Base-by-base conservation (phyloP, 2,113 vertebrate species). In the Gallinago media region DNA sequence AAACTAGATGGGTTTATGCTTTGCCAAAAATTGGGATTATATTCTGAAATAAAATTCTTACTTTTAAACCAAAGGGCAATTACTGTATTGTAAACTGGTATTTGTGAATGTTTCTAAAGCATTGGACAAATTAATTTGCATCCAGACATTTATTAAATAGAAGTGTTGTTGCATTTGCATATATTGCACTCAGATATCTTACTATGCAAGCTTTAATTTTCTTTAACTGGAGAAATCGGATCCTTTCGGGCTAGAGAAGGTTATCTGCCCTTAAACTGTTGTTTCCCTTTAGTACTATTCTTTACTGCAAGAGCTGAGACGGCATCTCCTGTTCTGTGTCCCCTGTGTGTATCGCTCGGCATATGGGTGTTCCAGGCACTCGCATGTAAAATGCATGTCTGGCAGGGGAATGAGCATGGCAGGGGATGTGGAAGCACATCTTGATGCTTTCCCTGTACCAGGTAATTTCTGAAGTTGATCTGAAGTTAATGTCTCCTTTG, bases 301-400 rank as follows among this genome's bases (percentile, higher is more conserved):
- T 47, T 70, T 66, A 29, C 21, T 66, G 50, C n/a, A 52, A n/a
- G 82, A 62, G 55, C 29, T 63, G 47, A 91, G 80, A 44, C 9
- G 25, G n/a, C 13, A 3, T 67, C 7, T 86, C 46, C 76, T 15
- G 2, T 31, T 50, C 19, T 40, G 11, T 61, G 56, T 59, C 75
- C 85, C 7, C 6, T 52, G 36, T 31, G 23, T 38, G 4, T 47
- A 32, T 67, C 77, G 38, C 32, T 26, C 46, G 11, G 58, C 38
- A 42, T 20, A 31, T 81, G 36, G 36, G 25, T 12, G 7, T 84
- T 89, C 27, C 62, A 62, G 58, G 38, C 18, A 26, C 26, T 71
- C 59, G 11, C 16, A 4, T 12, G 6, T 36, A 14, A 40, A 8
- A 38, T 54, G 8, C 0, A 0, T 34, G 5, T 1, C 7, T 75